Evolutionary conservation across 1,140 invertebrate species (phyloP).

Genomic region (Manduca sexta): DNA sequence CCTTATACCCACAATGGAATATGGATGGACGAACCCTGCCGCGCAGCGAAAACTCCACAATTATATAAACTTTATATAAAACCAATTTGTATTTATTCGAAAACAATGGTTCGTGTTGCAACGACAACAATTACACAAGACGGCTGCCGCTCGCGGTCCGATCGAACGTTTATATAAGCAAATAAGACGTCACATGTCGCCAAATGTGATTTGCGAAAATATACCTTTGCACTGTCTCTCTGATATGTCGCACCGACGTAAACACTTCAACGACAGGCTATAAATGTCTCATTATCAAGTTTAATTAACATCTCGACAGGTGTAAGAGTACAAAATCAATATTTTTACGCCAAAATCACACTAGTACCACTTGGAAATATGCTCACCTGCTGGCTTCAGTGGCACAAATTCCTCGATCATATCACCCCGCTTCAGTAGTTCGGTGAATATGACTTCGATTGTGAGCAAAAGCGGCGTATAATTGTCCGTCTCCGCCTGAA

Average conservation of each 20-base stretch:
- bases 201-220: constrained; percentile 18
- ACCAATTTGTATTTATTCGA: neutral
- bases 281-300: neutral
- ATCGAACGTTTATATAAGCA: constrained; percentile 35
- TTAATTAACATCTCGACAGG: neutral
- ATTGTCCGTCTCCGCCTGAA: constrained; percentile 71
- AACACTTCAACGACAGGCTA: neutral
- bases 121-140: constrained; percentile 30
- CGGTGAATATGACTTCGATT: constrained; percentile 80
- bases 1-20: neutral
- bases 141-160: constrained; percentile 1
- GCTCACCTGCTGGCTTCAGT: constrained; percentile 68
- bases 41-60: neutral
- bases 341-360: constrained; percentile 19
- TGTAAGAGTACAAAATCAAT: constrained; percentile 38
- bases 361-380: constrained; percentile 15
- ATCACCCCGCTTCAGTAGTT: constrained; percentile 76
- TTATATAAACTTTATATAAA: constrained; percentile 19
- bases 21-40: neutral
- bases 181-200: constrained; percentile 34
- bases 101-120: constrained; percentile 9
- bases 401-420: constrained; percentile 75
- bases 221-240: too few species aligned
- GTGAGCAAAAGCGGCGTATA: constrained; percentile 75
- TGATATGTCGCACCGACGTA: too few species aligned